Percentiles rank a stretch among this genome's conserved stretches.
Evolutionary conservation across 2,888 invertebrate species (phyloP).

Genomic region (Rhagonycha lutea): DNA sequence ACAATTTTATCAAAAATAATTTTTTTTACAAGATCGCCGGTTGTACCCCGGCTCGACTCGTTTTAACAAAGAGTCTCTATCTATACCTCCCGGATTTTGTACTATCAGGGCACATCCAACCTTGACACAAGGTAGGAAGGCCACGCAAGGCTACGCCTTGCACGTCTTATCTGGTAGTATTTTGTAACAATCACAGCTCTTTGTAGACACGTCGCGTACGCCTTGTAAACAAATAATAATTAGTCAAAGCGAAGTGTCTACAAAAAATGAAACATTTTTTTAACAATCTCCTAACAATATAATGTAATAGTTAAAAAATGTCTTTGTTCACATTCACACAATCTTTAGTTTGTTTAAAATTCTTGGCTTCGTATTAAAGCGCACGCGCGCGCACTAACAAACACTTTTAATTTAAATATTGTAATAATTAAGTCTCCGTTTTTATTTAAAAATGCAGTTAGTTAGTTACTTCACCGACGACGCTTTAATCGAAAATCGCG

Average conservation of each 20-base stretch:
- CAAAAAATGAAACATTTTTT: slow-evolving; percentile 49
- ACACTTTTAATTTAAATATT: slow-evolving; percentile 7
- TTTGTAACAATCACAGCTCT: slow-evolving; percentile 48
- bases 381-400: neutral
- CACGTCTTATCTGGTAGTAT: slow-evolving; percentile 48
- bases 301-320: slow-evolving; percentile 54
- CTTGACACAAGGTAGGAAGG: slow-evolving; percentile 51
- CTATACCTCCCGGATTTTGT: slow-evolving; percentile 57
- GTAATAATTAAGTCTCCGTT: slow-evolving; percentile 15
- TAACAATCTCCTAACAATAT: slow-evolving; percentile 57
- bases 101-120: slow-evolving; percentile 52
- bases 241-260: slow-evolving; percentile 34
- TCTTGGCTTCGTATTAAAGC: neutral
- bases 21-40: slow-evolving; percentile 56
- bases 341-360: slow-evolving; percentile 26
- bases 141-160: slow-evolving; percentile 45
- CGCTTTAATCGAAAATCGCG: neutral
- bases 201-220: slow-evolving; percentile 41
- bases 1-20: slow-evolving; percentile 71
- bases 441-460: neutral
- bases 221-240: slow-evolving; percentile 40
- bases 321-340: slow-evolving; percentile 47
- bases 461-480: neutral
- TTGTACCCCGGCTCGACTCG: slow-evolving; percentile 35
- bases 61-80: slow-evolving; percentile 36